phyloP scores from a whole-genome alignment of 2,113 vertebrate genomes.

The Tiliqua scincoides region DNA sequence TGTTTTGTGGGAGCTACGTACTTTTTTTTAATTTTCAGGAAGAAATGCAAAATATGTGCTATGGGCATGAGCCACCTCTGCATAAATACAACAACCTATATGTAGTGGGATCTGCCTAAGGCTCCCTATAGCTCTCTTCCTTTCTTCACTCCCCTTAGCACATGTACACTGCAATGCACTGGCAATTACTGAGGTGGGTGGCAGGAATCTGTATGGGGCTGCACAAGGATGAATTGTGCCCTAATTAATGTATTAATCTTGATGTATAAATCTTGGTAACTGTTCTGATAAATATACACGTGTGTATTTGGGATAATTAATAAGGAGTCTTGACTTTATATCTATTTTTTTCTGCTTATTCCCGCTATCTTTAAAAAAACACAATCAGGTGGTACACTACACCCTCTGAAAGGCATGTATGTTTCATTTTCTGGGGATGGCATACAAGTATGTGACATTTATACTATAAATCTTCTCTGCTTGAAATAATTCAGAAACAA shows the following conservation, averaged over 20 bases:
- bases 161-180: not conserved
- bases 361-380: not conserved
- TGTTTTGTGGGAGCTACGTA: not conserved
- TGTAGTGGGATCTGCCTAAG: not conserved
- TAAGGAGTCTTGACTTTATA: not conserved
- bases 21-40: not conserved
- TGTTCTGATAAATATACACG: not conserved
- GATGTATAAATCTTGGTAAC: not conserved
- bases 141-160: not conserved
- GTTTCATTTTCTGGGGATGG: not conserved
- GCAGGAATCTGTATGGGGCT: not conserved
- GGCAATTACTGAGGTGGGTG: not conserved
- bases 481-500: conserved; percentile 6
- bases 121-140: not conserved
- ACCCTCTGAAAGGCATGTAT: not conserved
- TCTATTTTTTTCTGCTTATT: not conserved
- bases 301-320: not conserved
- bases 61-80: not conserved
- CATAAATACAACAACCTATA: not conserved
- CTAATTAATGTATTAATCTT: not conserved
- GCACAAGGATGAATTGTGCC: not conserved
- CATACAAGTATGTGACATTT: not conserved
- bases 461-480: not conserved
- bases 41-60: not conserved
- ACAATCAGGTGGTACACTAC: too few relatives aligned